Evolutionary conservation across 2,113 vertebrate genomes (phyloP).

Genomic region (Euleptes europaea): DNA sequence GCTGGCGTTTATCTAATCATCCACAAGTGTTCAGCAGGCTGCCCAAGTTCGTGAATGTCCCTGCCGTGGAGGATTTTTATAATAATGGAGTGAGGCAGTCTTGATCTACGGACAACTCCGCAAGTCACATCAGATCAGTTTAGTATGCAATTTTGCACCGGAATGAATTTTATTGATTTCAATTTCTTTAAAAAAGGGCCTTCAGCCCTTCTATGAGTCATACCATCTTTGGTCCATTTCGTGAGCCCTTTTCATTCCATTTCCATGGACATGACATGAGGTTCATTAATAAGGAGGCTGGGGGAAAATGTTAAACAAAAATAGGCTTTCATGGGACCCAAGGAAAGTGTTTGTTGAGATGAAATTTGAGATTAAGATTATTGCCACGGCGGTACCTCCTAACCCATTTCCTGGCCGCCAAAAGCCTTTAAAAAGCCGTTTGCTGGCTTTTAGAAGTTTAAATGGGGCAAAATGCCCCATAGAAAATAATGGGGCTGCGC

Average conservation of each 20-base stretch:
- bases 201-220: constrained; percentile 14
- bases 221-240: no score
- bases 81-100: constrained; percentile 2
- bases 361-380: no score
- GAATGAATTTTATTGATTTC: constrained; percentile 23
- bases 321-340: neutral
- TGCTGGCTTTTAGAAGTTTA: no score
- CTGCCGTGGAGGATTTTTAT: constrained; percentile 12
- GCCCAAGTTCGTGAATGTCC: neutral
- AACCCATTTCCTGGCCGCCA: no score
- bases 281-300: constrained; percentile 1
- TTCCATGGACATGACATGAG: constrained; percentile 2
- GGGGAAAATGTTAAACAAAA: neutral
- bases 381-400: no score
- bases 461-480: no score
- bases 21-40: constrained; percentile 8
- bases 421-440: no score
- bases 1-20: neutral
- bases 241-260: neutral
- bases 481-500: no score
- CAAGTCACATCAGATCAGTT: constrained; percentile 23
- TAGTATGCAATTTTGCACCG: constrained; percentile 33
- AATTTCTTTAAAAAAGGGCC: neutral
- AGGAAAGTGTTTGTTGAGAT: no score
- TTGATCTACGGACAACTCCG: constrained; percentile 1